Base-by-base conservation (phyloP, 2,888 invertebrate genomes). In the Stramonita haemastoma region DNA sequence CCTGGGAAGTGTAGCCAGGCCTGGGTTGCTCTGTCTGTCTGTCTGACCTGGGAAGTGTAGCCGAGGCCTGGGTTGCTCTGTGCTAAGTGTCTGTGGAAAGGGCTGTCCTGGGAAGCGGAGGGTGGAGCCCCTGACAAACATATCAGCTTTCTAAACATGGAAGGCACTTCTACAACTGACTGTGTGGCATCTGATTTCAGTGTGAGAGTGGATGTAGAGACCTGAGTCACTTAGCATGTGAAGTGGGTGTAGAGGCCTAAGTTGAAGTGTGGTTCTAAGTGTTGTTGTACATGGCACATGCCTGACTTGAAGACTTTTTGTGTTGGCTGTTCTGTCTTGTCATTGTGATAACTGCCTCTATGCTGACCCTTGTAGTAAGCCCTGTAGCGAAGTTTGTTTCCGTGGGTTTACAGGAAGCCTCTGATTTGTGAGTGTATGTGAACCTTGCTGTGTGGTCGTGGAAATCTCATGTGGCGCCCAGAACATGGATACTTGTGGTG, bases 381-480 rank as follows among this genome's bases (percentile, higher is more conserved):
- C 32, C 13, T 17, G 77, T 13, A 60, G 60, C 60, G 4, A 79
- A 32, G 73, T 13, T 79, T 79, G 60, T 79, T 5, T 79, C 17
- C 2, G 17, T 32, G 26, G 29, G 77, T n/a, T 32, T 79, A 79
- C 17, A 79, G 29, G 15, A 79, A 13, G 32, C 32, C 17, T 79
- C 77, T 79, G 73, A n/a, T 73, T 73, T 73, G 32, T 79, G 73
- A 2, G 73, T n/a, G n/a, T 73, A 73, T 29, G 73, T n/a, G n/a
- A 73, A 73, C 73, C 8, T 73, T n/a, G n/a, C n/a, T n/a, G 13
- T 73, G 77, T 79, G 77, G 77, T 32, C 15, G 32, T 13, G 29
- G 32, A 32, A 79, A 32, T 32, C 13, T 13, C 32, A 32, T 19
- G 29, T 32, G 77, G 77, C 77, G 77, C 77, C 77, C 77, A 32